Percentiles rank a stretch among this genome's conserved stretches.
Conservation (phyloP, 2,113 vertebrate genomes). For the Halichoerus grypus region DNA sequence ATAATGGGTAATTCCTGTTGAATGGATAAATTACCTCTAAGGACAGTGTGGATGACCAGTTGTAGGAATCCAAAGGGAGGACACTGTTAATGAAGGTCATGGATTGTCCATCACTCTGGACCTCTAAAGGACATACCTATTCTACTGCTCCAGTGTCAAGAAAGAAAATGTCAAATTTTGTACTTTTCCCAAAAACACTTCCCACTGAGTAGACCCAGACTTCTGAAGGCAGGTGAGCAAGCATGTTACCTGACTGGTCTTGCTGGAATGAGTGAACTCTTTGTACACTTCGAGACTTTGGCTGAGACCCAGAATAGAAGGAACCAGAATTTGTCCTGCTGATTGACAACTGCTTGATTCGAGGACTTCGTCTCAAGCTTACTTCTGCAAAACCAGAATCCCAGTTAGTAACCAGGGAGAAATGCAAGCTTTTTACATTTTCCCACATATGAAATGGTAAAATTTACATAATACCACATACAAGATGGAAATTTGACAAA, state of each 20-base stretch:
- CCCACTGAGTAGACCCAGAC: background rate
- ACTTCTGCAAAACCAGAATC: slow-evolving; percentile 76
- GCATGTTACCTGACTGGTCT: slow-evolving; percentile 45
- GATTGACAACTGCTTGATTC: slow-evolving; percentile 90
- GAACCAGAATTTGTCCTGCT: slow-evolving; percentile 88
- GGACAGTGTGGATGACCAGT: background rate
- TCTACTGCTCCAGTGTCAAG: background rate
- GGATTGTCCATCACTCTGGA: background rate
- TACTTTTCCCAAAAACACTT: background rate
- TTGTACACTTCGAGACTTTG: slow-evolving; percentile 89
- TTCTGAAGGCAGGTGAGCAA: background rate
- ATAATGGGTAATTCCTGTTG: background rate
- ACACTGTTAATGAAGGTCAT: background rate
- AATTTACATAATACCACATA: background rate
- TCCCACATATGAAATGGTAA: background rate
- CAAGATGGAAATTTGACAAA: background rate
- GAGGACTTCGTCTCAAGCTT: slow-evolving; percentile 94
- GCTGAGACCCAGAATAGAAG: slow-evolving; percentile 90
- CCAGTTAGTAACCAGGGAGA: background rate
- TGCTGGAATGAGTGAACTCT: slow-evolving; percentile 80
- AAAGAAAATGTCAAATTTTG: background rate
- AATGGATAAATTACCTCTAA: background rate
- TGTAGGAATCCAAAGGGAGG: background rate
- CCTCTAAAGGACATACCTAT: background rate
- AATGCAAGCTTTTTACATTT: background rate